Evolutionary conservation across 2,113 vertebrate species (phyloP).

Genomic region (Globicephala melas): DNA sequence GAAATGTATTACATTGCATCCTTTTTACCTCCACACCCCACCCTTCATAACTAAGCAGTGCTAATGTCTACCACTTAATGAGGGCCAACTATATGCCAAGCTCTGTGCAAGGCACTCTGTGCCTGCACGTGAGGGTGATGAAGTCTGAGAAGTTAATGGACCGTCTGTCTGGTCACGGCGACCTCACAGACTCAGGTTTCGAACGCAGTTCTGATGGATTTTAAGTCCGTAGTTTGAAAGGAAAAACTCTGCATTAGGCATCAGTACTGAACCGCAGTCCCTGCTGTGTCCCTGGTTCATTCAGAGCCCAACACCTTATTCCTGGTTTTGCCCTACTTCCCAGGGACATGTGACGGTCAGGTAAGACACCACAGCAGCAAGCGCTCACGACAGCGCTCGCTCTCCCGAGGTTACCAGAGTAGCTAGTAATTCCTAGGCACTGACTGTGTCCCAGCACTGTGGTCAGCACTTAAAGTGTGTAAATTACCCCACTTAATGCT

Average conservation of each 20-base stretch:
- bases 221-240: background rate
- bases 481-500: no score
- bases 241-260: background rate
- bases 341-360: background rate
- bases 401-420: background rate
- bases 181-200: background rate
- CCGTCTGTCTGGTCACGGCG: background rate
- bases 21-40: background rate
- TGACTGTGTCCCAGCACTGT: background rate
- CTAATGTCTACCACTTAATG: background rate
- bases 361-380: background rate
- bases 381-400: background rate
- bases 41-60: background rate
- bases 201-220: background rate
- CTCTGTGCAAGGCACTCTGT: background rate
- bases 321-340: background rate
- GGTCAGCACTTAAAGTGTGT: background rate
- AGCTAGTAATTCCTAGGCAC: background rate
- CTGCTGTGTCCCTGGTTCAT: background rate
- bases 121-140: accelerated
- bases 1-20: background rate
- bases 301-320: background rate
- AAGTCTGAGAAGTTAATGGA: background rate
- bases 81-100: background rate
- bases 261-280: background rate